These are phyloP conservation scores for Falcaria lacertinaria DNA, from an alignment of 2,888 invertebrate species.

Conservation along the genomic window DNA sequence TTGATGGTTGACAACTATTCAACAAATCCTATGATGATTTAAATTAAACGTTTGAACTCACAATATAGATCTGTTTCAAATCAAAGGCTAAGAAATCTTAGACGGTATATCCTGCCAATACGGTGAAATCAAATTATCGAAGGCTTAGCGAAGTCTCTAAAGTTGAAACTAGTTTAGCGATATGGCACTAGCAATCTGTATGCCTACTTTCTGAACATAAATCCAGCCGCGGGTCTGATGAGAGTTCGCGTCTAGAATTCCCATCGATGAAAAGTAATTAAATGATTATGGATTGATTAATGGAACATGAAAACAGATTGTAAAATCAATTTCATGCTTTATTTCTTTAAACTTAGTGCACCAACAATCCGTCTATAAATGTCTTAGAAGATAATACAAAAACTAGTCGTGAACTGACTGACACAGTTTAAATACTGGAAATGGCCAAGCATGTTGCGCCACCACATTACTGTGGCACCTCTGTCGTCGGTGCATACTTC, in stretches of 20 bases:
- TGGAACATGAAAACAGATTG: neutral
- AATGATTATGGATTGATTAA: too few relatives aligned
- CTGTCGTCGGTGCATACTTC: slow-evolving; percentile 46
- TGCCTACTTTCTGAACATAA: slow-evolving; percentile 23
- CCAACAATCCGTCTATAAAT: too few relatives aligned
- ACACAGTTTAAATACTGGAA: slow-evolving; percentile 4
- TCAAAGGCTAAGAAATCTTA: too few relatives aligned
- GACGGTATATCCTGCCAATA: too few relatives aligned
- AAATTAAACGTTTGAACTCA: too few relatives aligned
- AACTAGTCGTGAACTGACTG: slow-evolving; percentile 1
- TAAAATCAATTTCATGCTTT: too few relatives aligned
- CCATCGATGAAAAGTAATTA: too few relatives aligned
- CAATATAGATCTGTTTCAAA: slow-evolving; percentile 8
- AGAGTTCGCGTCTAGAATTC: slow-evolving; percentile 36
- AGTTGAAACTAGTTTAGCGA: slow-evolving; percentile 17
- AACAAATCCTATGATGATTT: slow-evolving; percentile 24
- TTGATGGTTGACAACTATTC: slow-evolving; percentile 36
- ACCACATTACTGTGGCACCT: slow-evolving; percentile 27
- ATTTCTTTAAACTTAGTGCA: too few relatives aligned
- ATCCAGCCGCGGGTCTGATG: slow-evolving; percentile 27
- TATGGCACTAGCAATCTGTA: slow-evolving; percentile 16
- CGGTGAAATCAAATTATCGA: neutral
- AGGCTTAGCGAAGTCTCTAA: neutral
- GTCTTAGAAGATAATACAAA: neutral
- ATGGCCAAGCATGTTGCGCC: slow-evolving; percentile 22